These are phyloP conservation scores for Cephus rjabovi DNA, from an alignment of 2,888 invertebrate genomes.

Conservation along the genomic window DNA sequence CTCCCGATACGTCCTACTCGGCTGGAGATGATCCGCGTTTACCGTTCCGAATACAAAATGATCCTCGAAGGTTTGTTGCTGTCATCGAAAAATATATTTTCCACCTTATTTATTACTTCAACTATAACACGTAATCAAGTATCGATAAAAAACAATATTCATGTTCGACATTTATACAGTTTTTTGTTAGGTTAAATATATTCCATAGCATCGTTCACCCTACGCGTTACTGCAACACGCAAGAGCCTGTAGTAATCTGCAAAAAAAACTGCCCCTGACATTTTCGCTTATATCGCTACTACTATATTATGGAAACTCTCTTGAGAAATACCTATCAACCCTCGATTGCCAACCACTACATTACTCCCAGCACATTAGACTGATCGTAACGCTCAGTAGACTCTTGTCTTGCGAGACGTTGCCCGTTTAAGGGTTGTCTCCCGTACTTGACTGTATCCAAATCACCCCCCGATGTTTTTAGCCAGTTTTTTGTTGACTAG, in stretches of 20 bases:
- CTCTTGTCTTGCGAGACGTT: neutral
- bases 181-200: neutral
- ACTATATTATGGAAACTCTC: neutral
- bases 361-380: neutral
- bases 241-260: neutral
- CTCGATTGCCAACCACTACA: neutral
- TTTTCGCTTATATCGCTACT: neutral
- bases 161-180: neutral
- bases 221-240: neutral
- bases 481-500: neutral
- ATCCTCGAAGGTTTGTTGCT: neutral
- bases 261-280: neutral
- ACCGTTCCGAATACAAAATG: conserved; percentile 34
- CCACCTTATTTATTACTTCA: neutral
- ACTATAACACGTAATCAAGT: neutral
- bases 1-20: conserved; percentile 27
- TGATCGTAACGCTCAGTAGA: neutral
- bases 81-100: neutral
- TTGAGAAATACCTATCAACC: neutral
- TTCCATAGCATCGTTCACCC: neutral
- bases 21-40: conserved; percentile 29
- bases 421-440: neutral
- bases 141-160: neutral
- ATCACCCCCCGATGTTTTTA: neutral
- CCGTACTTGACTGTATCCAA: neutral